phyloP scores from a whole-genome alignment of 2,113 vertebrate species.

The Puma concolor region DNA sequence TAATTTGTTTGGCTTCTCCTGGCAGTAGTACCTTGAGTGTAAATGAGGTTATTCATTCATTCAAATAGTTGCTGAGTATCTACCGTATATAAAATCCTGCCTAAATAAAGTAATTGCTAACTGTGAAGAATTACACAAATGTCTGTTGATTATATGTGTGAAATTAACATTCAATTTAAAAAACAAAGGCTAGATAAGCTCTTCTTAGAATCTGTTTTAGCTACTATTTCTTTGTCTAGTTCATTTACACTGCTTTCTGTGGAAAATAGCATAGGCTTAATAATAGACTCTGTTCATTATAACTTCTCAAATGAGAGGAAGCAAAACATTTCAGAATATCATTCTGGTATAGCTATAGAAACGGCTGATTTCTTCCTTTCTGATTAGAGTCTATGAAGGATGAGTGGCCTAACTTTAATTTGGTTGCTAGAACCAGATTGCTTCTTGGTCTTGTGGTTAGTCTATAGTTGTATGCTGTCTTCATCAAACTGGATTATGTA shows the following conservation, averaged over 20 bases:
- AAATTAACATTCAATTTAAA: slow-evolving; percentile 49
- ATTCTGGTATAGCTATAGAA: background rate
- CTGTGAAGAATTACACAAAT: background rate
- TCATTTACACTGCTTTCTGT: background rate
- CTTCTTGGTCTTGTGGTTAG: background rate
- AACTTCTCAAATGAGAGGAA: background rate
- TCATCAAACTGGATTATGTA: background rate
- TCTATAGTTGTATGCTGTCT: background rate
- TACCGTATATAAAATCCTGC: background rate
- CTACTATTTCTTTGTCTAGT: background rate
- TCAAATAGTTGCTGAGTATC: background rate
- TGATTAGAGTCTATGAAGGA: background rate
- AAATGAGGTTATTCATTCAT: background rate
- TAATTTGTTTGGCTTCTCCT: slow-evolving; percentile 39
- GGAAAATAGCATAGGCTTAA: background rate
- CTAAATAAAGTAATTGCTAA: slow-evolving; percentile 29
- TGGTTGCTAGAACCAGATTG: background rate
- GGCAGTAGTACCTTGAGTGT: background rate
- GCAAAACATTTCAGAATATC: background rate
- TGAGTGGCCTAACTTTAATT: background rate
- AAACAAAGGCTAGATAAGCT: slow-evolving; percentile 36
- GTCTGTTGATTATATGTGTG: slow-evolving; percentile 24
- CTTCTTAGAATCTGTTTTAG: slow-evolving; percentile 44
- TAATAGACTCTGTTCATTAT: background rate
- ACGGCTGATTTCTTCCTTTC: background rate